Evolutionary conservation across 2,797 vertebrate genomes (phyloP).

Genomic region (Ispidina lecontei): DNA sequence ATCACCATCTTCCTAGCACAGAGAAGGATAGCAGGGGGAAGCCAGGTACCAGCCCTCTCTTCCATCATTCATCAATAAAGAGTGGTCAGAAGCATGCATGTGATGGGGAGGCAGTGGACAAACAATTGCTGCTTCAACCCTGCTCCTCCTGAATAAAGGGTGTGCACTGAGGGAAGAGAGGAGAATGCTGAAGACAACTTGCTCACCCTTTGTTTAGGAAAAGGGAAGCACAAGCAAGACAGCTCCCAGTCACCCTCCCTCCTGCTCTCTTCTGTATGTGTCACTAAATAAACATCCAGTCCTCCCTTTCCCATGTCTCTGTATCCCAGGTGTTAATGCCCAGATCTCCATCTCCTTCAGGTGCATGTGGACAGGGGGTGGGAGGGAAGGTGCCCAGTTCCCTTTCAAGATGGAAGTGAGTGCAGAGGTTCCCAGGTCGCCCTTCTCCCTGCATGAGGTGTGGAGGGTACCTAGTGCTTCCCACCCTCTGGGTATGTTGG

Average conservation of each 20-base stretch:
- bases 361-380: fast-evolving
- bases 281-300: neutral
- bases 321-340: neutral
- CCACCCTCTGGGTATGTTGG: fast-evolving
- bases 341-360: neutral
- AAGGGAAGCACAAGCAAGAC: neutral
- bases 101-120: neutral
- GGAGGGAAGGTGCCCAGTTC: neutral
- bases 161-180: fast-evolving
- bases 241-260: neutral
- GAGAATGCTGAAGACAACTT: neutral
- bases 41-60: neutral
- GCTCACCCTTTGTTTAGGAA: neutral
- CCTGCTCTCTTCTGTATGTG: neutral
- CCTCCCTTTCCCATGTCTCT: neutral
- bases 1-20: fast-evolving
- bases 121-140: neutral
- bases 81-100: neutral
- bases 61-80: neutral
- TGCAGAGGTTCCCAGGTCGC: neutral
- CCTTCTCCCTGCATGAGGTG: fast-evolving
- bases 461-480: neutral
- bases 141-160: neutral
- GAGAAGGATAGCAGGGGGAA: neutral
- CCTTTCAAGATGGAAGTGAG: neutral